phyloP scores from a whole-genome alignment of 2,797 vertebrate species.

The Schizothorax lantsangensis region DNA sequence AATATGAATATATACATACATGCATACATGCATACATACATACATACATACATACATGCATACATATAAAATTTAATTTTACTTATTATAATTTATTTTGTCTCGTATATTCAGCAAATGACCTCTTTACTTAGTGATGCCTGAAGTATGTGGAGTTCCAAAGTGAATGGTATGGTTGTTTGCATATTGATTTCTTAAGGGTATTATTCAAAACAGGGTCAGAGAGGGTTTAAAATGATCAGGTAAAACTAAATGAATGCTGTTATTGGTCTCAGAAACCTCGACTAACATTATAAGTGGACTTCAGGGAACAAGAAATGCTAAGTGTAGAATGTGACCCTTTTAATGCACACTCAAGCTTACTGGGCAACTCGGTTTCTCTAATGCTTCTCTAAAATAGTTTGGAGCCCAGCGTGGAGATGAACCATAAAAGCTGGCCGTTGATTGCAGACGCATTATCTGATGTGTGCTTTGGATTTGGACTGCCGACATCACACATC shows the following conservation, averaged over 20 bases:
- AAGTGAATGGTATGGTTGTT: background rate
- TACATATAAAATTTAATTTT: background rate
- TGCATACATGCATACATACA: no score
- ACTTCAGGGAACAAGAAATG: background rate
- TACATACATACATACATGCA: no score
- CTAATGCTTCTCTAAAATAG: background rate
- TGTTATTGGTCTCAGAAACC: background rate
- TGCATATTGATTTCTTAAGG: background rate
- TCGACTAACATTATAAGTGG: slow-evolving; percentile 1
- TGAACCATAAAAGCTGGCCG: slow-evolving; percentile 11
- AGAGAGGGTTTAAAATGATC: background rate
- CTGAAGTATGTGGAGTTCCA: background rate
- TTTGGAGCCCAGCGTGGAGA: slow-evolving; percentile 1
- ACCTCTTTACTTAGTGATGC: background rate
- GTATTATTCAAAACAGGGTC: background rate
- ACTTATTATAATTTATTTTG: background rate
- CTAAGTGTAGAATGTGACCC: background rate
- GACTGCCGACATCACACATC: slow-evolving; percentile 19
- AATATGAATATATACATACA: no score
- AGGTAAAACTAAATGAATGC: background rate
- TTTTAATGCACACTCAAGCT: slow-evolving; percentile 23
- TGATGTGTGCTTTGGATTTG: slow-evolving; percentile 27
- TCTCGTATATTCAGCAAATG: background rate
- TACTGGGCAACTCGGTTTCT: background rate
- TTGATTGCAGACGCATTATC: slow-evolving; percentile 33